A percentile compares a stretch with the other conserved stretches of the same genome.
Conservation (phyloP, 2,888 invertebrate genomes). For the Yponomeuta malinellus region DNA sequence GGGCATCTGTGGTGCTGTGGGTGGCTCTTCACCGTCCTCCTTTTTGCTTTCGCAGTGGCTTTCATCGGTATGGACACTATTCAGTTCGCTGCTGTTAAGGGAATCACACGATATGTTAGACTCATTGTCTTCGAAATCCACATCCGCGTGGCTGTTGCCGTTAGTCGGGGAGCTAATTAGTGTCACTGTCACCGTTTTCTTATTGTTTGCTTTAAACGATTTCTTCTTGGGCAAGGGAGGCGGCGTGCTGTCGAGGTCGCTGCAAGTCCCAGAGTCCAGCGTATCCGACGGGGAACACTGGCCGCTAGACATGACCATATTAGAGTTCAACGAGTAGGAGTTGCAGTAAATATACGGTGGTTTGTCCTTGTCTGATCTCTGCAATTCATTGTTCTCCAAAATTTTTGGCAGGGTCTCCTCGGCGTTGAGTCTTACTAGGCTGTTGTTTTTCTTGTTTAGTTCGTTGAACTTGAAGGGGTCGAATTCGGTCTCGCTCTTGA, state of each 20-base stretch:
- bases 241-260: slow-evolving; percentile 85
- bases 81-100: slow-evolving; percentile 82
- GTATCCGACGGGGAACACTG: slow-evolving; percentile 90
- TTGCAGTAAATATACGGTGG: slow-evolving; percentile 79
- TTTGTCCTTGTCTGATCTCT: slow-evolving; percentile 52
- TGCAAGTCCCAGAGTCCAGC: slow-evolving; percentile 89
- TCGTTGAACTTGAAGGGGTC: slow-evolving; percentile 58
- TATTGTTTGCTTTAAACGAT: slow-evolving; percentile 65
- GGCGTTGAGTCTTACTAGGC: slow-evolving; percentile 78
- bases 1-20: slow-evolving; percentile 48
- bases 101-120: slow-evolving; percentile 90
- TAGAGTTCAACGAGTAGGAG: slow-evolving; percentile 70
- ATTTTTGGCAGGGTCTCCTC: slow-evolving; percentile 64
- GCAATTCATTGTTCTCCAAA: slow-evolving; percentile 65
- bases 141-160: slow-evolving; percentile 76
- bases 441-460: slow-evolving; percentile 61
- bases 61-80: slow-evolving; percentile 69
- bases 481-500: slow-evolving; percentile 65
- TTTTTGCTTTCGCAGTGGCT: slow-evolving; percentile 61
- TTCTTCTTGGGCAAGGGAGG: slow-evolving; percentile 82
- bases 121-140: slow-evolving; percentile 83
- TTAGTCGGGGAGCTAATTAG: slow-evolving; percentile 73
- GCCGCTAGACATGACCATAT: slow-evolving; percentile 83
- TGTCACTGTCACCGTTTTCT: slow-evolving; percentile 73
- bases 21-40: slow-evolving; percentile 53